Evolutionary conservation across 1,140 invertebrate species (phyloP).

Genomic region (Scaptomyza hsui): DNA sequence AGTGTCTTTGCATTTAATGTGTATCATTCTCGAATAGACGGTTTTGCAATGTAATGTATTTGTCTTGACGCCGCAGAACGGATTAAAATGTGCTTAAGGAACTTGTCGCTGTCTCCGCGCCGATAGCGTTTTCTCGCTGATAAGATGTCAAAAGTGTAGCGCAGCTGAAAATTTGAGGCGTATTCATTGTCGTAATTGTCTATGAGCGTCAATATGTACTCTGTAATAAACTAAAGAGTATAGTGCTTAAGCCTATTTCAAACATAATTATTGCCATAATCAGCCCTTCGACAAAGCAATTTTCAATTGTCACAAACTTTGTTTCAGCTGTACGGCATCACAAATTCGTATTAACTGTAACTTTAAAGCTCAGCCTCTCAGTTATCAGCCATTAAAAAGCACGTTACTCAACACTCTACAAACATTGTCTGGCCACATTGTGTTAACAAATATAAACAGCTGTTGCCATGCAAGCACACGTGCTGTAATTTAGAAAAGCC

Average conservation of each 20-base stretch:
- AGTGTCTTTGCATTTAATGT: slow-evolving; percentile 75
- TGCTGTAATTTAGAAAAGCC: slow-evolving; percentile 8
- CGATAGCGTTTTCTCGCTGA: slow-evolving; percentile 60
- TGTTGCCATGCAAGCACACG: slow-evolving; percentile 51
- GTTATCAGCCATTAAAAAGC: not conserved
- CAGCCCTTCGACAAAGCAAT: not conserved
- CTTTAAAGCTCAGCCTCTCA: not conserved
- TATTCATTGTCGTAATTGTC: slow-evolving; percentile 7
- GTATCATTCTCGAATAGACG: slow-evolving; percentile 56
- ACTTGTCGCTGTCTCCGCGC: slow-evolving; percentile 45
- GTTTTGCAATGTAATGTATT: not conserved
- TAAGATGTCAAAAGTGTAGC: slow-evolving; percentile 60
- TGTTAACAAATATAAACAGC: slow-evolving; percentile 52
- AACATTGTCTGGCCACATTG: slow-evolving; percentile 25
- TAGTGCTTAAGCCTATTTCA: too few relatives aligned
- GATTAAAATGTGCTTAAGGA: slow-evolving; percentile 52
- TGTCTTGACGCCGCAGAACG: not conserved
- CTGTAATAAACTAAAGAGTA: too few relatives aligned
- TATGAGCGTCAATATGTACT: not conserved
- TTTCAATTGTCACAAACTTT: not conserved
- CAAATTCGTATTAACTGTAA: not conserved
- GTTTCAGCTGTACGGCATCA: slow-evolving; percentile 7
- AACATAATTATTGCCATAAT: too few relatives aligned
- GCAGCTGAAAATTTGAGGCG: slow-evolving; percentile 39
- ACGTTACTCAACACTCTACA: slow-evolving; percentile 40